Conservation (phyloP, 1,140 invertebrate species). For the Hermetia illucens region DNA sequence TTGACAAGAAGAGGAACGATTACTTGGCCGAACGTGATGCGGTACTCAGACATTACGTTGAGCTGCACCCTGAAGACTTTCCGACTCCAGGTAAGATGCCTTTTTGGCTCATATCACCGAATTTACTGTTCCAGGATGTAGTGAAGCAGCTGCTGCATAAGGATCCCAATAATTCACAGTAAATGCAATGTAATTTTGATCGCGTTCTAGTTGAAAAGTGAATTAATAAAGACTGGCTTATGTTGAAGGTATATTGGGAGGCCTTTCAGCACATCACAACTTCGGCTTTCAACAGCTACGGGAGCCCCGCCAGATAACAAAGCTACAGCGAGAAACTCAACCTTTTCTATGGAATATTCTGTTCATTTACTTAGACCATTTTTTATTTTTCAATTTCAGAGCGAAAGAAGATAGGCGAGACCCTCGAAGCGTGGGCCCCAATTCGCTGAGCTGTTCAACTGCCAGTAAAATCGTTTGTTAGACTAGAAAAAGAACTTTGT, state of each 20-base stretch:
- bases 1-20: slow-evolving; percentile 30
- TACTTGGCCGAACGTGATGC: slow-evolving; percentile 46
- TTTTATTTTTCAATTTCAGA: slow-evolving; percentile 34
- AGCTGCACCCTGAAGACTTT: slow-evolving; percentile 56
- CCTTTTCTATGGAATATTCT: too few species aligned
- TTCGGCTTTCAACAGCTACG: too few species aligned
- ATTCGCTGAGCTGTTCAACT: slow-evolving; percentile 36
- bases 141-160: background rate
- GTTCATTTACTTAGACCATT: slow-evolving; percentile 1
- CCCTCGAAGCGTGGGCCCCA: slow-evolving; percentile 45
- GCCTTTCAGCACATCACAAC: too few species aligned
- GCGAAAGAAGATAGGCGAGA: slow-evolving; percentile 42
- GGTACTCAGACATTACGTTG: slow-evolving; percentile 50
- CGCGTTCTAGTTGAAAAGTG: background rate
- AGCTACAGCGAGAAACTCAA: too few species aligned
- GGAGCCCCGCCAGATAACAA: too few species aligned
- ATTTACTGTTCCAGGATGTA: background rate
- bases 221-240: background rate
- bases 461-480: too few species aligned
- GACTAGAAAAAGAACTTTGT: too few species aligned
- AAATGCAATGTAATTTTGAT: background rate
- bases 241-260: background rate
- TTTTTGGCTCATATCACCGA: background rate
- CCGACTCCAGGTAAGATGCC: slow-evolving; percentile 36
- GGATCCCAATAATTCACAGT: background rate